A percentile compares a stretch with the other conserved stretches of the same genome.
Evolutionary conservation across 2,888 invertebrate genomes (phyloP).

Genomic region (Drosophila lutescens): DNA sequence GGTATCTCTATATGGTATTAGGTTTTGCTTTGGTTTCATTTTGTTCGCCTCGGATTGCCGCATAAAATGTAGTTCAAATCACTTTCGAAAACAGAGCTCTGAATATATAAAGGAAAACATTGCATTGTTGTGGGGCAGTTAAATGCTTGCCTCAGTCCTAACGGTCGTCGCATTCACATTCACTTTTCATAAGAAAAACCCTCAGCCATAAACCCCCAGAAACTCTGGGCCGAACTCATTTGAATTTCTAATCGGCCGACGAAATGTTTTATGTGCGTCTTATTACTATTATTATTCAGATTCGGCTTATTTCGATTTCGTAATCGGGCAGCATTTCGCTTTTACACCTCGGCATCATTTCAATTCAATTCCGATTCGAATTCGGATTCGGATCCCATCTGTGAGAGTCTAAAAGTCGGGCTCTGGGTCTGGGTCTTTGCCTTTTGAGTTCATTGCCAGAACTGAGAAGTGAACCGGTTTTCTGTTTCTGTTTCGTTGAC

Average conservation of each 20-base stretch:
- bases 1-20: background rate
- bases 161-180: slow-evolving; percentile 47
- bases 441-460: slow-evolving; percentile 67
- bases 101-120: slow-evolving; percentile 26
- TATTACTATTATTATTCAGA: slow-evolving; percentile 46
- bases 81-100: slow-evolving; percentile 50
- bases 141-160: slow-evolving; percentile 50
- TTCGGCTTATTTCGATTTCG: slow-evolving; percentile 48
- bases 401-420: background rate
- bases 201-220: background rate
- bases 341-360: slow-evolving; percentile 43
- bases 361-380: background rate
- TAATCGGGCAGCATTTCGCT: slow-evolving; percentile 50
- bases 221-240: slow-evolving; percentile 26
- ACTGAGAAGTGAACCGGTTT: slow-evolving; percentile 38
- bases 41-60: slow-evolving; percentile 24
- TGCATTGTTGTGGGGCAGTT: slow-evolving; percentile 54
- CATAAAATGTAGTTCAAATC: slow-evolving; percentile 54
- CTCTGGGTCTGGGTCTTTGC: slow-evolving; percentile 38
- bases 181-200: slow-evolving; percentile 56
- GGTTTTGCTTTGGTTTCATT: slow-evolving; percentile 1
- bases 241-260: slow-evolving; percentile 36
- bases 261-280: slow-evolving; percentile 33
- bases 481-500: slow-evolving; percentile 22
- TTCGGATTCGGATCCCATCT: background rate